These are phyloP conservation scores for Papilio xuthus DNA, from an alignment of 1,140 invertebrate genomes.

Conservation along the genomic window DNA sequence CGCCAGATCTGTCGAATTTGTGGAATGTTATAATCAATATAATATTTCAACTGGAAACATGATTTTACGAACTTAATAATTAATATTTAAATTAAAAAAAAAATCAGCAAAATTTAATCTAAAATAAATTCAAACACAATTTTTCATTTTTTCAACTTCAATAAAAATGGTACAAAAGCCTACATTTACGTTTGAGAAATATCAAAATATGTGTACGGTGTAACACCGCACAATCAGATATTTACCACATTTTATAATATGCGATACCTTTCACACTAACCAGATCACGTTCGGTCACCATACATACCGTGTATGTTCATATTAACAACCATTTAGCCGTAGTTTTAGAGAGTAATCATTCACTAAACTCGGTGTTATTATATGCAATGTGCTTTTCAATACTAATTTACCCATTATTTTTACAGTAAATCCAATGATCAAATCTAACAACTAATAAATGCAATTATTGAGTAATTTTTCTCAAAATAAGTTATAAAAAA, in stretches of 20 bases:
- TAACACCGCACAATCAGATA: no score
- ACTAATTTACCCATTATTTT: background rate
- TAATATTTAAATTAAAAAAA: conserved; percentile 14
- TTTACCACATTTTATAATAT: no score
- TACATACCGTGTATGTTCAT: no score
- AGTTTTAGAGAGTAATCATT: no score
- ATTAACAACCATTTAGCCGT: no score
- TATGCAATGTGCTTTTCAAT: no score
- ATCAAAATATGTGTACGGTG: background rate
- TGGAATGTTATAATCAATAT: background rate
- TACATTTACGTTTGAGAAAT: conserved; percentile 14
- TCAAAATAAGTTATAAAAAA: background rate
- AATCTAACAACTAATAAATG: background rate
- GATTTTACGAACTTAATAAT: conserved; percentile 25
- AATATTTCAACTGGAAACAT: conserved; percentile 1
- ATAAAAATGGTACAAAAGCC: background rate
- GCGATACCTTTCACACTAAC: no score
- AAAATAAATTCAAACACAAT: conserved; percentile 11
- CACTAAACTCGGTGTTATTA: no score
- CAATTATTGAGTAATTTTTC: background rate
- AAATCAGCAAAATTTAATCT: background rate
- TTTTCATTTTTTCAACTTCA: background rate
- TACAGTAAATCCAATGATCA: background rate
- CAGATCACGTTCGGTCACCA: no score
- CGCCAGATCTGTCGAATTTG: conserved; percentile 27